Evolutionary conservation across 2,797 vertebrate genomes (phyloP).

Genomic region (Philypnodon macrostomus): DNA sequence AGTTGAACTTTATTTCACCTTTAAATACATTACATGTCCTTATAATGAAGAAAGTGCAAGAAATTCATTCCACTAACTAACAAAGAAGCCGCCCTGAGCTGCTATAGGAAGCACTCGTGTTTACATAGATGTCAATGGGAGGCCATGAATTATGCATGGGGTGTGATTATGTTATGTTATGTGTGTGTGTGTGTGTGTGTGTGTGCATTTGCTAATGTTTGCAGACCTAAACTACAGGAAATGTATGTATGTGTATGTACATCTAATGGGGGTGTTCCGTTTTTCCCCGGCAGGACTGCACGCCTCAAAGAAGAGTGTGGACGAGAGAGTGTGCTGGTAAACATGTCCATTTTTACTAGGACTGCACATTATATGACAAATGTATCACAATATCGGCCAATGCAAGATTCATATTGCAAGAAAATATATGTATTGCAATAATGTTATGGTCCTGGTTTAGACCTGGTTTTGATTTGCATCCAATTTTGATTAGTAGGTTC

Average conservation of each 20-base stretch:
- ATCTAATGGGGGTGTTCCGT: slow-evolving; percentile 28
- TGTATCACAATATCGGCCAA: no score
- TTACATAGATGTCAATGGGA: slow-evolving; percentile 62
- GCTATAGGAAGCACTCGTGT: slow-evolving; percentile 42
- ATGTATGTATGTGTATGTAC: slow-evolving; percentile 25
- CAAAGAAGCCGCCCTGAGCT: slow-evolving; percentile 31
- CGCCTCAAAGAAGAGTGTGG: slow-evolving; percentile 39
- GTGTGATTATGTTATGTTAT: slow-evolving; percentile 15
- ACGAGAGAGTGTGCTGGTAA: slow-evolving; percentile 46
- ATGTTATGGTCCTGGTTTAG: no score
- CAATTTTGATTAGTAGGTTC: no score
- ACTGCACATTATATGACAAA: no score
- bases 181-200: slow-evolving; percentile 10
- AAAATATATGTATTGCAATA: no score
- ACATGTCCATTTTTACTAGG: slow-evolving; percentile 66
- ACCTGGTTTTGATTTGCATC: no score
- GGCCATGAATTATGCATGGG: slow-evolving; percentile 60
- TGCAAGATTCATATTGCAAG: no score
- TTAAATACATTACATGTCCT: background rate
- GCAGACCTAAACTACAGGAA: slow-evolving; percentile 37
- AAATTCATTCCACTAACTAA: slow-evolving; percentile 18
- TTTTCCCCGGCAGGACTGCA: slow-evolving; percentile 26
- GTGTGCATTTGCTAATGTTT: slow-evolving; percentile 35
- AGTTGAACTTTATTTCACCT: background rate
- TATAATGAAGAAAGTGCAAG: slow-evolving; percentile 3